Evolutionary conservation across 2,888 invertebrate species (phyloP), one percentile per base, ranked within the genome.

Genomic region (Epinotia ramella): DNA sequence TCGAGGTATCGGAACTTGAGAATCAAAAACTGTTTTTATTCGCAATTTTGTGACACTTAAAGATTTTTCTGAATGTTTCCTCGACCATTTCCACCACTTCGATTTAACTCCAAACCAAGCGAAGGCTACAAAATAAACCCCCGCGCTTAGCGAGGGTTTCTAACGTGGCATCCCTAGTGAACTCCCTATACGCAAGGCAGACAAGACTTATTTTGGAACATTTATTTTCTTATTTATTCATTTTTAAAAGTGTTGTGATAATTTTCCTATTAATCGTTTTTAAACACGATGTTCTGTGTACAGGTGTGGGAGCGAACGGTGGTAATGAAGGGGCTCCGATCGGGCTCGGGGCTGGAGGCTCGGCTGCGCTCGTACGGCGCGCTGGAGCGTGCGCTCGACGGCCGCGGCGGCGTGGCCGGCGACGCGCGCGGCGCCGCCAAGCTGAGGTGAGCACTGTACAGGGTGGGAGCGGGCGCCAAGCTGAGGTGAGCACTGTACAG

Each of bases 261-360:
- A 33, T 6, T 33, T 33, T 33, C 33, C 6, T 33, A 33, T 33
- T 3, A 33, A 3, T 33, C 0, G 6, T 33, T 33, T 33, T 65
- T n/a, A 71, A 57, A 6, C 16, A 28, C 12, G 18, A 0, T 62
- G 18, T 33, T 63, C 9, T 6, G 44, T 72, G 11, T 86, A 7
- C 84, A 97, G 97, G 96, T 97, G 68, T 97, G 97, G 95, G 96
- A 96, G 80, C 94, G 95, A 95, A 81, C 92, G 5, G 83, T 91
- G 13, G 84, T 89, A 56, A 79, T 87, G 73, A 87, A 87, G 76
- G 88, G 89, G 0, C 76, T 83, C 89, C 91, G 96, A 89, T 79
- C 84, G 1, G 85, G 86, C 0, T 77, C 94, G 1, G 95, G 96
- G 11, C 78, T 96, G 80, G 96, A 97, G 79, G 91, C 93, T 0